A percentile compares a stretch with the other conserved stretches of the same genome.
phyloP scores from a whole-genome alignment of 2,113 vertebrate genomes.

The Spilogale gracilis region DNA sequence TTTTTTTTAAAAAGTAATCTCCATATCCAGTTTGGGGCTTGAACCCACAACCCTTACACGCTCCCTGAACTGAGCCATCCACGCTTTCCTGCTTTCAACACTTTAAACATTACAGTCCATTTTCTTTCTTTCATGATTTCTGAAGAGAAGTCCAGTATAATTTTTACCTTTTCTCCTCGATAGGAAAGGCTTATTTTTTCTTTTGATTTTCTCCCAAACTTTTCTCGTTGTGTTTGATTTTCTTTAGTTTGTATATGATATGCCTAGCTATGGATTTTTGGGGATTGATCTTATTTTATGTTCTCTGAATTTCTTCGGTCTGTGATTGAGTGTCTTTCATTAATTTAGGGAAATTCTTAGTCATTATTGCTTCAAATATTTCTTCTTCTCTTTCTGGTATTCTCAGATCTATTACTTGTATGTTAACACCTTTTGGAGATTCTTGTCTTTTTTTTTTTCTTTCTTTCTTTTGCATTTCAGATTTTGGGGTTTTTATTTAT shows the following conservation, averaged over 20 bases:
- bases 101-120: neutral
- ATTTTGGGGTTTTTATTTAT: neutral
- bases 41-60: neutral
- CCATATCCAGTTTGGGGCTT: too few species aligned
- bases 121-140: neutral
- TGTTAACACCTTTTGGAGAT: neutral
- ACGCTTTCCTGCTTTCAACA: neutral
- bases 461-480: neutral
- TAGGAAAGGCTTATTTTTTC: neutral
- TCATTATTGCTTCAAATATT: neutral
- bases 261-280: neutral
- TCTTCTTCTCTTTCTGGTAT: neutral
- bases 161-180: neutral
- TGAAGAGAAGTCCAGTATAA: neutral
- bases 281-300: neutral
- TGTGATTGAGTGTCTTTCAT: neutral
- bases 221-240: neutral
- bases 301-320: neutral
- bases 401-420: neutral
- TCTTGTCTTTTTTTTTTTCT: neutral
- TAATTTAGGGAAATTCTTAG: conserved; percentile 4
- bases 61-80: neutral
- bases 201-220: neutral
- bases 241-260: neutral
- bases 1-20: too few species aligned